Conservation (phyloP, 2,888 invertebrate species). For the Agapostemon virescens region DNA sequence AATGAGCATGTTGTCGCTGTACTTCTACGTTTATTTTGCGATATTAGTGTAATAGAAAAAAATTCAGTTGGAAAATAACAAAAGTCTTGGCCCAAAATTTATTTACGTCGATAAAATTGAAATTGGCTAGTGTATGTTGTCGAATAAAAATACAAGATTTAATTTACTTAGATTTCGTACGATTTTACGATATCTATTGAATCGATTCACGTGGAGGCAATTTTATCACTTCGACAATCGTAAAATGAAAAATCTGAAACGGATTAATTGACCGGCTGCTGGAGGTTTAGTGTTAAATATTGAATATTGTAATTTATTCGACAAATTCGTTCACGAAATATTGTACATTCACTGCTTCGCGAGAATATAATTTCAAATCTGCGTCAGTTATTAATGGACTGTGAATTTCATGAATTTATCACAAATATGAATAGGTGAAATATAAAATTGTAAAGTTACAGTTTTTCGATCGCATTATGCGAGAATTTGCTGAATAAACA, state of each 20-base stretch:
- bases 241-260: no score
- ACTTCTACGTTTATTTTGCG: not conserved
- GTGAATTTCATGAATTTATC: not conserved
- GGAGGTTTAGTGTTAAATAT: no score
- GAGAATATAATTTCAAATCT: not conserved
- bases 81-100: not conserved
- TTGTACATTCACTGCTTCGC: not conserved
- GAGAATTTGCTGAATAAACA: no score
- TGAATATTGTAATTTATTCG: not conserved
- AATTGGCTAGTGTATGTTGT: no score
- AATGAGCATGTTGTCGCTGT: slow-evolving; percentile 16
- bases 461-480: no score
- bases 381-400: not conserved
- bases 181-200: no score
- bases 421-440: no score
- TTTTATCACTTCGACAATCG: no score
- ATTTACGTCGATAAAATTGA: not conserved
- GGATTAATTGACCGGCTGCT: no score
- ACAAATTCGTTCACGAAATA: not conserved
- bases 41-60: not conserved
- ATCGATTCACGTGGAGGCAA: no score
- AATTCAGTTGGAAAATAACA: not conserved
- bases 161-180: no score
- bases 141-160: not conserved
- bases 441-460: no score